phyloP scores from a whole-genome alignment of 2,888 invertebrate genomes.

The Drosophila leonis region DNA sequence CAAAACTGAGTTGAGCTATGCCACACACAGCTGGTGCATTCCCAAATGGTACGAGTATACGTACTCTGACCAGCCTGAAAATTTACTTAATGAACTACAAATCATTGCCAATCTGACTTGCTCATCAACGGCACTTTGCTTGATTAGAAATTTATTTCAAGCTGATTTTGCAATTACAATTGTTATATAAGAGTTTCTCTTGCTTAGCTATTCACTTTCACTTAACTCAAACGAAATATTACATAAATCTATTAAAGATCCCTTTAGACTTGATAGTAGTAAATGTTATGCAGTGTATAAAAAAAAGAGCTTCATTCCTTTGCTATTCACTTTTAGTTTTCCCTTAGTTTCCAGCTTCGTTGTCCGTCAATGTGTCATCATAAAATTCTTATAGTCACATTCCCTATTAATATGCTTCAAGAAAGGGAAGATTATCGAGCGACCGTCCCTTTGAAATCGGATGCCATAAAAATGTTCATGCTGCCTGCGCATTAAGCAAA shows the following conservation, averaged over 20 bases:
- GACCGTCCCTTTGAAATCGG: not conserved
- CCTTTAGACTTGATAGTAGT: not conserved
- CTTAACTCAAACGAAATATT: not conserved
- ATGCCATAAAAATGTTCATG: conserved; percentile 41
- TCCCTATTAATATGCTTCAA: conserved; percentile 5
- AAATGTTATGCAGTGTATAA: not conserved
- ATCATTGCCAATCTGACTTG: conserved; percentile 1
- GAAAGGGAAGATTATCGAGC: conserved; percentile 1
- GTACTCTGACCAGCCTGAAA: not conserved
- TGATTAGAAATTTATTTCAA: not conserved
- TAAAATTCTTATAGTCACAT: conserved; percentile 25
- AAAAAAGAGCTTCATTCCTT: not conserved
- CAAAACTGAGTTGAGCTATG: not conserved
- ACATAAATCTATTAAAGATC: not conserved
- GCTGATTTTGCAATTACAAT: not conserved
- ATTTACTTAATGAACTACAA: not conserved
- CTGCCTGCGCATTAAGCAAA: conserved; percentile 62
- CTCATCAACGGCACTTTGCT: not conserved
- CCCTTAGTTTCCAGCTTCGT: not conserved
- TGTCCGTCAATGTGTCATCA: conserved; percentile 19
- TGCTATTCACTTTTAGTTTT: conserved; percentile 4
- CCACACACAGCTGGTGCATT: not conserved
- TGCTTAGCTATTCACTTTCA: not conserved
- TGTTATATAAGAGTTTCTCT: not conserved
- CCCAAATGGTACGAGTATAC: not conserved